Evolutionary conservation across 2,113 vertebrate genomes (phyloP), one percentile per base, ranked within the genome.

Genomic region (Numenius arquata): DNA sequence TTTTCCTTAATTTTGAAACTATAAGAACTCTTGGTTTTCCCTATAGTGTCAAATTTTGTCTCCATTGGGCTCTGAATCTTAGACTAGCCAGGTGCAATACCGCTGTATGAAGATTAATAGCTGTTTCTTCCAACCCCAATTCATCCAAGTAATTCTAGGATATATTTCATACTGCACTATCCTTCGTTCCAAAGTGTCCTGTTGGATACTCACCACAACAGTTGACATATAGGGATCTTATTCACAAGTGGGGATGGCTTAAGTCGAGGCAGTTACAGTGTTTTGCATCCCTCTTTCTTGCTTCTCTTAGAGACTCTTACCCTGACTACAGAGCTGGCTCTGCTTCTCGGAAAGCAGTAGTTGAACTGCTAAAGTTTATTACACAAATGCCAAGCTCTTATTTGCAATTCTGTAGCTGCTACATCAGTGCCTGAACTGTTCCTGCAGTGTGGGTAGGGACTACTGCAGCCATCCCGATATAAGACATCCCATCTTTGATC

Each of bases 341-440:
- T 34, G 36, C 83, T 95, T 84, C 80, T 92, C 4, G 0, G 68
- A 96, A 95, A 95, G 89, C 94, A 84, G 86, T 89, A 92, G 89
- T 45, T 96, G 93, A 97, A 93, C 93, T 92, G 91, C 93, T 95
- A 13, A 96, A 96, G 95, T 94, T 96, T 95, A 95, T 92, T 86
- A 96, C 83, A 92, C 95, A 97, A 97, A 95, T 96, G 95, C 96
- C 95, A 96, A 97, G 83, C 61, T 93, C 96, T 90, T 97, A 96
- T 97, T 96, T 97, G 95, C 94, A 97, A 97, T 97, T 97, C 95
- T 77, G 85, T 93, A 90, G 79, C 93, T 96, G 89, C 88, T 95
- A 89, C 86, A 85, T 96, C 92, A 90, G 91, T 88, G 63, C 80
- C 86, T 95, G 95, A 96, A 97, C 96, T 84, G 86, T 88, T 97